Evolutionary conservation across 2,888 invertebrate genomes (phyloP).

Genomic region (Agrochola litura): DNA sequence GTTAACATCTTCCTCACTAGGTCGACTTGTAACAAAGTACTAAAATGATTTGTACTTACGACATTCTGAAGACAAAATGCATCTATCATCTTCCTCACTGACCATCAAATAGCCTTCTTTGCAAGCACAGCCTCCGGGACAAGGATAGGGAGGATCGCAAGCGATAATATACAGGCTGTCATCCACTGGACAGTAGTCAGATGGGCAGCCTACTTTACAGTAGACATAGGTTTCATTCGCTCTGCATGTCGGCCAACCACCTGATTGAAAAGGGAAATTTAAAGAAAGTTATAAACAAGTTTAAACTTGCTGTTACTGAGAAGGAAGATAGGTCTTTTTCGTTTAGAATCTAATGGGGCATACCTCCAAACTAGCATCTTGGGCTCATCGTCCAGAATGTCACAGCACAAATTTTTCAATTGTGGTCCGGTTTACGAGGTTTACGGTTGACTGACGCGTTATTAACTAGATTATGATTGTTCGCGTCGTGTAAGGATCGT

Average conservation of each 20-base stretch:
- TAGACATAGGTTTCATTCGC: slow-evolving; percentile 72
- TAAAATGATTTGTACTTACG: slow-evolving; percentile 67
- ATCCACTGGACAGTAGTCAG: slow-evolving; percentile 70
- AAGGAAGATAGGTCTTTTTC: too few species aligned
- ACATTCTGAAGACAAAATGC: slow-evolving; percentile 60
- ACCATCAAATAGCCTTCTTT: slow-evolving; percentile 65
- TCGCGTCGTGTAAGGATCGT: too few species aligned
- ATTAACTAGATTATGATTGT: too few species aligned
- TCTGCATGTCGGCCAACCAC: slow-evolving; percentile 44
- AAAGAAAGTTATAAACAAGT: too few species aligned
- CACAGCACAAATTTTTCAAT: too few species aligned
- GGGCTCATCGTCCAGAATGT: too few species aligned
- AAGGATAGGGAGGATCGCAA: slow-evolving; percentile 70
- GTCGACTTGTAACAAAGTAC: not conserved
- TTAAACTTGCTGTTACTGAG: too few species aligned
- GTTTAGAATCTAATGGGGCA: too few species aligned
- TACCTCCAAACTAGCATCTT: too few species aligned
- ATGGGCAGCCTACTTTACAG: slow-evolving; percentile 72
- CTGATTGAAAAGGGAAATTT: slow-evolving; percentile 16
- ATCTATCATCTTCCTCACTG: slow-evolving; percentile 26
- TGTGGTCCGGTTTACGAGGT: too few species aligned
- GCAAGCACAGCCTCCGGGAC: slow-evolving; percentile 76
- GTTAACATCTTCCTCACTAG: not conserved
- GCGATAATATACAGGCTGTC: slow-evolving; percentile 67
- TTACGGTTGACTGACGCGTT: too few species aligned